A percentile compares a stretch with the other conserved stretches of the same genome.
These are phyloP conservation scores for Mesocentrotus franciscanus DNA, from an alignment of 53 echinoderm and acorn worm genomes.

Conservation along the genomic window DNA sequence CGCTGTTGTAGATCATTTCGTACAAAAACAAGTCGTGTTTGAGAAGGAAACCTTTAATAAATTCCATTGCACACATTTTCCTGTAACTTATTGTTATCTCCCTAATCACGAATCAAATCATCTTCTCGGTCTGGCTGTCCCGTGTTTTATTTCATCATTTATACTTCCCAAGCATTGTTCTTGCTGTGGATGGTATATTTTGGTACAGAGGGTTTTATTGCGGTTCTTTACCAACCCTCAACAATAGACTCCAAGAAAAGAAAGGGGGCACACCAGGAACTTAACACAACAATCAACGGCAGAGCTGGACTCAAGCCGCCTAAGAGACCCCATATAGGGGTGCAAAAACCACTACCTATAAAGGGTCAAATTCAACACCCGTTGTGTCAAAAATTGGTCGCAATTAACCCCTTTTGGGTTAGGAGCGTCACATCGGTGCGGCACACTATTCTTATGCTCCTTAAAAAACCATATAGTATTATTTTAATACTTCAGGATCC, in stretches of 20 bases:
- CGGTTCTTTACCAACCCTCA: not conserved
- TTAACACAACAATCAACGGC: not conserved
- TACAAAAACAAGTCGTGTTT: no score
- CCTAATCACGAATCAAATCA: no score
- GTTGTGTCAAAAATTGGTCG: not conserved
- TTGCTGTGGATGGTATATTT: not conserved
- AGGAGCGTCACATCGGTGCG: not conserved
- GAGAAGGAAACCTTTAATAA: no score
- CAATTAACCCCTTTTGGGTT: conserved; percentile 39
- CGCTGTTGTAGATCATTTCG: no score
- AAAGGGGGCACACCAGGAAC: not conserved
- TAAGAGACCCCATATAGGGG: not conserved
- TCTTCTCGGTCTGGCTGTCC: not conserved
- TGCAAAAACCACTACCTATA: not conserved
- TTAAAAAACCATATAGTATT: no score
- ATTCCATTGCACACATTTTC: no score
- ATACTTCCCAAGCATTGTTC: not conserved
- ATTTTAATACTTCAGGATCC: no score
- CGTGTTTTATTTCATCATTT: not conserved
- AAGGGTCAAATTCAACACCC: conserved; percentile 34
- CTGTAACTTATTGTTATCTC: no score
- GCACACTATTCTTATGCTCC: no score
- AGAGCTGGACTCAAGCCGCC: not conserved
- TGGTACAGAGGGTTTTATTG: not conserved
- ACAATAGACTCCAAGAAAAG: not conserved